Evolutionary conservation across 2,113 vertebrate species (phyloP), one percentile per base, ranked within the genome.

Genomic region (Varanus salvator): DNA sequence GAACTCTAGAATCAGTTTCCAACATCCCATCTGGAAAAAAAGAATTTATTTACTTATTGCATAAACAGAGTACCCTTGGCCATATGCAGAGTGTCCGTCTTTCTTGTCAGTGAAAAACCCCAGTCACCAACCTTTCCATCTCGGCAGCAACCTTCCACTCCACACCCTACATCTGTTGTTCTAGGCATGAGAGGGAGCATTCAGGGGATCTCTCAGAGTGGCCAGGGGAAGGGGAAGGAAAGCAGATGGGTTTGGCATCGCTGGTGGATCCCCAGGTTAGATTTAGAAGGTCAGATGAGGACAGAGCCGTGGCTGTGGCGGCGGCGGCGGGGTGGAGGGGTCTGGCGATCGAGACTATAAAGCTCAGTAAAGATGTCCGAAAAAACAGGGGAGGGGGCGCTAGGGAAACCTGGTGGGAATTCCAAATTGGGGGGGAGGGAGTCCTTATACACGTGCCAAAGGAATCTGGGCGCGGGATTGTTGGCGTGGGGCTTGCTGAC

Each of bases 241-340:
- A 83, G 8, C 57, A 76, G 71, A 76, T 77, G 44, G 81, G 19
- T 89, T 23, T 34, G 54, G 19, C 52, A 64, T 83, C 80, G 64
- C 38, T 34, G 21, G 44, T 19, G 54, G 69, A 48, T 83, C 87
- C 68, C 80, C 74, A 11, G 69, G 57, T 75, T 48, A 34, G 44
- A 68, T 89, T 84, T 34, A 84, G 82, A 89, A 89, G 88, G 88
- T 89, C 88, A 85, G 82, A 38, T 85, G 74, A 89, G 88, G 82
- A 52, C 69, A 81, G 68, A 50, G 8, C 38, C 2, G 14, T 8
- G n/a, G 72, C 6, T 44, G n/a, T 1, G 9, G 8, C 8, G 7
- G 14, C 11, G 57, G 48, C 69, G 31, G 77, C 21, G 52, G 29
- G 14, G 21, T 23, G 60, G 54, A 29, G 8, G 69, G 14, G 38